phyloP scores from a whole-genome alignment of 2,888 invertebrate species.

The Brassicogethes aeneus region DNA sequence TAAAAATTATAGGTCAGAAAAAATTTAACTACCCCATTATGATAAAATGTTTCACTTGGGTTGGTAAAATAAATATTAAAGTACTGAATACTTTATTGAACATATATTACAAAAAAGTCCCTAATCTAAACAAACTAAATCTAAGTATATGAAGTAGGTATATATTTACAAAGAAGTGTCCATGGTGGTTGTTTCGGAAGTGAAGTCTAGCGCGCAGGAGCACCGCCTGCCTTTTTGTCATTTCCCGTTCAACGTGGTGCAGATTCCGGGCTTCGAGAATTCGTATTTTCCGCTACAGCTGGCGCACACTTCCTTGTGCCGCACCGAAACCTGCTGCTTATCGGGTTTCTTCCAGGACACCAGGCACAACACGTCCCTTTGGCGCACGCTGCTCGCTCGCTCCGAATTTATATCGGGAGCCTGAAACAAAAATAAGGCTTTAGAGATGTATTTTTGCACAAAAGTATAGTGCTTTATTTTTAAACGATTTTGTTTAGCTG shows the following conservation, averaged over 20 bases:
- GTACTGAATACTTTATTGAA: too few species aligned
- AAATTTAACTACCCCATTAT: too few species aligned
- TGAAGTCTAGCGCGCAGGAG: conserved; percentile 14
- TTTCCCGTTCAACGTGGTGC: conserved; percentile 11
- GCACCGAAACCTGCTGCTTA: conserved; percentile 10
- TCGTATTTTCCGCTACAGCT: conserved; percentile 31
- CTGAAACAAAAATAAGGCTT: conserved; percentile 12
- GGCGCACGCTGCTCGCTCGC: conserved; percentile 16
- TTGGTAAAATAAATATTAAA: too few species aligned
- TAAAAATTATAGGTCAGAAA: too few species aligned
- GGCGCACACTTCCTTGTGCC: conserved; percentile 26
- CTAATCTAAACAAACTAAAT: background rate
- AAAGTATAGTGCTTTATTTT: too few species aligned
- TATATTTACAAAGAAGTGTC: conserved; percentile 15
- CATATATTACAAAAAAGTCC: background rate
- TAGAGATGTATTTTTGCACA: background rate
- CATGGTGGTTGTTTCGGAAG: conserved; percentile 13
- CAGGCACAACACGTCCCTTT: conserved; percentile 27
- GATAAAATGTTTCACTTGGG: too few species aligned
- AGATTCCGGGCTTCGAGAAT: conserved; percentile 15
- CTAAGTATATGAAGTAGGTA: too few species aligned
- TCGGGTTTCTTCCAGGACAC: conserved; percentile 31
- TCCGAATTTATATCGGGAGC: conserved; percentile 18
- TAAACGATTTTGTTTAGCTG: too few species aligned
- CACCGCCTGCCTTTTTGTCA: conserved; percentile 15